Evolutionary conservation across 2,888 invertebrate species (phyloP), one percentile per base, ranked within the genome.

Genomic region (Drosophila ochracea): DNA sequence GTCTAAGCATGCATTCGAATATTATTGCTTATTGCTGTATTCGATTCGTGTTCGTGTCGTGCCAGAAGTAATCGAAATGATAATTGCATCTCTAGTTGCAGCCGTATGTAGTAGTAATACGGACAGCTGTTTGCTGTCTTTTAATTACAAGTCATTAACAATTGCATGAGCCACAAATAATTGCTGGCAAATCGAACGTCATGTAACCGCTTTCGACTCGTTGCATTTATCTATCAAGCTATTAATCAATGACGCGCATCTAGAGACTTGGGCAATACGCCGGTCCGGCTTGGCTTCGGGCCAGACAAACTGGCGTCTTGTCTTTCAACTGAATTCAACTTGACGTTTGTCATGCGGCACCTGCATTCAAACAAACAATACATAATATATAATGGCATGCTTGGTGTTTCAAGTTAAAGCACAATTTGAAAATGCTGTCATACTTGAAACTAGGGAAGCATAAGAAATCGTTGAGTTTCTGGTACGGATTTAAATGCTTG

Each of bases 141-240:
- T 79, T 73, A 81, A 79, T 79, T 79, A 62, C 33, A 69, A 33
- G 50, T 43, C 52, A 73, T 82, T 82, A 67, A 69, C 66, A 63
- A 73, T 81, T 81, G 78, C 82, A 80, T 66, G 64, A 73, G 65
- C 53, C 59, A 57, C 59, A 60, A 66, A 65, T 81, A 78, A 78
- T 78, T 67, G 66, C 73, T 49, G 16, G 66, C 62, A 50, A 77
- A 69, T 82, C 66, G 82, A 73, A 63, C 73, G 72, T 80, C 78
- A 76, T 76, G 77, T 65, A 80, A 69, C 41, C 52, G 64, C 54
- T 54, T 49, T 53, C 37, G 33, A 54, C 64, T 64, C 53, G 70
- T 50, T 71, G 66, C 49, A 67, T 57, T 47, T 25, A 25, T 4
- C 21, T 21, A 16, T 25, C 47, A 28, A 49, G 4, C 62, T 37